Conservation (phyloP, 1,140 invertebrate genomes). For the Acyrthosiphon pisum region DNA sequence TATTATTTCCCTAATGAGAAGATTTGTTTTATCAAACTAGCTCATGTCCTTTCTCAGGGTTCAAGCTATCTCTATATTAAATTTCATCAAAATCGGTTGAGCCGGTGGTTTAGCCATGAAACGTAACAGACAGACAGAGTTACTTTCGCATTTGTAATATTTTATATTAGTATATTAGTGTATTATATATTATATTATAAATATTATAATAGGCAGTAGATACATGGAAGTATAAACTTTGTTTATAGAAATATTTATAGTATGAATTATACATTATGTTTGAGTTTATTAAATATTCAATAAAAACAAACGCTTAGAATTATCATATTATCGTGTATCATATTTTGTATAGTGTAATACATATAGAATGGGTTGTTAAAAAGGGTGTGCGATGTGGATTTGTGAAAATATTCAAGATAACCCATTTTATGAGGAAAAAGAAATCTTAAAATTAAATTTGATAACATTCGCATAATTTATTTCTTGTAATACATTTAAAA, state of each 20-base stretch:
- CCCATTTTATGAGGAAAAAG: neutral
- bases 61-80: neutral
- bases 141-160: neutral
- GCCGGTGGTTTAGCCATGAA: neutral
- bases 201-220: neutral
- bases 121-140: neutral
- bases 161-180: neutral
- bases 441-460: neutral
- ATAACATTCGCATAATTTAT: neutral
- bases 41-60: neutral
- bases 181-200: neutral
- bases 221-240: neutral
- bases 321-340: neutral
- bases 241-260: neutral
- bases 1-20: neutral
- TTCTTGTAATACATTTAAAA: slow-evolving; percentile 3
- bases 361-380: neutral
- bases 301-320: neutral
- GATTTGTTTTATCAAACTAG: neutral
- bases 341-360: neutral
- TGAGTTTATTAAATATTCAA: neutral
- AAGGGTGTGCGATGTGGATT: neutral
- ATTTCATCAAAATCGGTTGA: neutral
- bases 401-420: neutral
- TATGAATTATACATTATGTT: neutral